Percentiles rank a stretch among this genome's conserved stretches.
phyloP scores from a whole-genome alignment of 2,113 vertebrate genomes.

The Leucosticte australis region DNA sequence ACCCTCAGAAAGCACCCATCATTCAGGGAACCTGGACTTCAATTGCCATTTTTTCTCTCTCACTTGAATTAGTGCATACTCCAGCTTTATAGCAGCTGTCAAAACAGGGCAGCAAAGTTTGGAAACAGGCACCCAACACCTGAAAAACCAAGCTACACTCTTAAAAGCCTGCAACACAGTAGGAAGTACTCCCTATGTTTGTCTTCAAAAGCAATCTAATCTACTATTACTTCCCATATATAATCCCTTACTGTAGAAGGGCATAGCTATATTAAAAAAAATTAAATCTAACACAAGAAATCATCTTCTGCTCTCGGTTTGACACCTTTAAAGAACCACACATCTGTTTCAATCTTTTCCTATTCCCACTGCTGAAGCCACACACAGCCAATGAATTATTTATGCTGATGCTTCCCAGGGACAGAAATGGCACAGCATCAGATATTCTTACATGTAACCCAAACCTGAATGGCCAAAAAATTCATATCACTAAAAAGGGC shows the following conservation, averaged over 20 bases:
- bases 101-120: not conserved
- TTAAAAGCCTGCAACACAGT: not conserved
- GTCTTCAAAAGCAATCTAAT: not conserved
- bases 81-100: not conserved
- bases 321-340: not conserved
- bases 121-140: not conserved
- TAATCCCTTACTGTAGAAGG: not conserved
- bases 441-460: slow-evolving; percentile 19
- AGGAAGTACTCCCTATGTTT: not conserved
- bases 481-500: not conserved
- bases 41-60: not conserved
- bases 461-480: not conserved
- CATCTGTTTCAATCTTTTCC: not conserved
- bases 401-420: slow-evolving; percentile 7
- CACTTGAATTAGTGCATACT: not conserved
- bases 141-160: not conserved
- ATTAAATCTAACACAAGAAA: not conserved
- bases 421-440: slow-evolving; percentile 16
- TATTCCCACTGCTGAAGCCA: not conserved
- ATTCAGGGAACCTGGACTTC: not conserved
- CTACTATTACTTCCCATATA: not conserved
- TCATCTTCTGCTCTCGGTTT: not conserved
- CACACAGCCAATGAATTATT: slow-evolving; percentile 43
- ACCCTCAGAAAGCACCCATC: not conserved
- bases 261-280: not conserved